These are phyloP conservation scores for Actenoides hombroni DNA, from an alignment of 2,113 vertebrate species.

Conservation along the genomic window DNA sequence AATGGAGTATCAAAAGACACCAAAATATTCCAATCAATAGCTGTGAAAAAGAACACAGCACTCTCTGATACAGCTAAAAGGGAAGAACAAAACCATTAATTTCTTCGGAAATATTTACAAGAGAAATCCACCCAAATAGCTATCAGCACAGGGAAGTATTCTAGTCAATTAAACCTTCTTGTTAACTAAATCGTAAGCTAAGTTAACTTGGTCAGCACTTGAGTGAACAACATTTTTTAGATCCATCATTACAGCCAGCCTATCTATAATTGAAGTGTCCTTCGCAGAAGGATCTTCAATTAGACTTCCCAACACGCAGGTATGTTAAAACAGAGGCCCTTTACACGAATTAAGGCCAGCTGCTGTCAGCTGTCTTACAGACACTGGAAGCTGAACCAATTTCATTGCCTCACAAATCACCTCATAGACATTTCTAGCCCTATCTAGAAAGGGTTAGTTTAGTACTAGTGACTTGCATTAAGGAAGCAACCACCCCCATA, in stretches of 20 bases:
- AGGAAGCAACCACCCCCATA: not conserved
- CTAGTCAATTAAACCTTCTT: not conserved
- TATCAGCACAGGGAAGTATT: not conserved
- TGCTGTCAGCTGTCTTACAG: not conserved
- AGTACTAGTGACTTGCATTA: not conserved
- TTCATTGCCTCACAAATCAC: not conserved
- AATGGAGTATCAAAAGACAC: not conserved
- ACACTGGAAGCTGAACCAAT: not conserved
- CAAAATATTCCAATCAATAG: not conserved
- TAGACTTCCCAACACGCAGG: not conserved
- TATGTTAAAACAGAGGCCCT: not conserved
- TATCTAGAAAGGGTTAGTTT: not conserved
- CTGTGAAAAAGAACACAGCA: not conserved
- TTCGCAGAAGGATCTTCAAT: not conserved
- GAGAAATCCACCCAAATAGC: not conserved
- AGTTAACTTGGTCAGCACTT: not conserved
- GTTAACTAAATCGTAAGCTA: not conserved
- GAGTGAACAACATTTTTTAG: not conserved
- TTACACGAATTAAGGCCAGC: not conserved
- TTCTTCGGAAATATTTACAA: not conserved
- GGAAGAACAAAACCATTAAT: not conserved
- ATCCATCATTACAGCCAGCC: not conserved
- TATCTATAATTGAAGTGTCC: not conserved
- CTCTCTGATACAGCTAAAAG: not conserved
- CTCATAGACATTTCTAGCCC: not conserved